Evolutionary conservation across 2,797 vertebrate species (phyloP), one percentile per base, ranked within the genome.

Genomic region (Naso thynnoides): DNA sequence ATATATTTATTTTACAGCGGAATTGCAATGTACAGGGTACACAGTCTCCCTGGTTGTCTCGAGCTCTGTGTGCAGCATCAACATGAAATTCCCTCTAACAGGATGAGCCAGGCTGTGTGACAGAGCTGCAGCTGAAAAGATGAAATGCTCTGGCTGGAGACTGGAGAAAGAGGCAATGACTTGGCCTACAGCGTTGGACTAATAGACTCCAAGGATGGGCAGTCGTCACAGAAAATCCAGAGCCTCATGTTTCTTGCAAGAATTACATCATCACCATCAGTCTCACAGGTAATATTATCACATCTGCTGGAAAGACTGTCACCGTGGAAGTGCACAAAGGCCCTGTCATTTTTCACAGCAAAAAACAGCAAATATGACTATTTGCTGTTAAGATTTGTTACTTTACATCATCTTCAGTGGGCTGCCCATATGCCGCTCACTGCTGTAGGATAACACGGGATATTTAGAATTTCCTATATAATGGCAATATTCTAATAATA

Each of bases 121-220:
- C 26, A 5, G 42, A 54, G 57, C 57, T 36, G 52, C 13, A 33
- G 49, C 24, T 53, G 48, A 15, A 29, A 39, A 24, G 72, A 54
- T 7, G 26, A 60, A 33, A 39, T 23, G 18, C 33, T 66, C 54
- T 3, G 24, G 41, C 19, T 53, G 50, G 18, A 39, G 24, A 0
- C 8, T 6, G 24, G 63, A 66, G 49, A 24, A 11, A 14, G 57
- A 63, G 33, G 10, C 49, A 63, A 68, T n/a, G 68, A 71, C 57
- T 52, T 23, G 53, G 47, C 53, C 39, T 3, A 55, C 21, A 29
- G 5, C 24, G 47, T 9, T 39, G 63, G 58, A 64, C 31, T 38
- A 64, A 54, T 41, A 0, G 52, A 31, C 53, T 69, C 57, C 39
- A 47, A 18, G 16, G 53, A 69, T 19, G 18, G 3, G 54, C 65